phyloP scores from a whole-genome alignment of 1,140 invertebrate species.

The Drosophila repleta region DNA sequence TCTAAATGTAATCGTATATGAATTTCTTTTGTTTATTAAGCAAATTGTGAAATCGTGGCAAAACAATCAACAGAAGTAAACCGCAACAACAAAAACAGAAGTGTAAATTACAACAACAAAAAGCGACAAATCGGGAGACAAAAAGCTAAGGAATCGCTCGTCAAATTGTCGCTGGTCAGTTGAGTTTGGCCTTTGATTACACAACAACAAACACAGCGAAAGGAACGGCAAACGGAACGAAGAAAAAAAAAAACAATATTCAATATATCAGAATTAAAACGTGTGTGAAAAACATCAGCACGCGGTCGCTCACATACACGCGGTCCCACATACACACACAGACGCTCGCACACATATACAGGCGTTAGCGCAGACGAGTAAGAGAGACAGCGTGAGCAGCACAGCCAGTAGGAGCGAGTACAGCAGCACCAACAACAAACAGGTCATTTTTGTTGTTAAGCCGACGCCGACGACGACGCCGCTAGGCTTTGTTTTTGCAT shows the following conservation, averaged over 20 bases:
- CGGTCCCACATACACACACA: background rate
- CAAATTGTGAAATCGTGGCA: conserved; percentile 50
- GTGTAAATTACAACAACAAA: conserved; percentile 25
- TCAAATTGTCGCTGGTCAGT: conserved; percentile 47
- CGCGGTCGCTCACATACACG: conserved; percentile 37
- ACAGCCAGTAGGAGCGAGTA: conserved; percentile 17
- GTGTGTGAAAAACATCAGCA: conserved; percentile 50
- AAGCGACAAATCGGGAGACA: conserved; percentile 7
- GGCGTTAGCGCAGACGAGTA: conserved; percentile 3
- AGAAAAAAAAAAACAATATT: conserved; percentile 31
- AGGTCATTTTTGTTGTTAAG: conserved; percentile 31
- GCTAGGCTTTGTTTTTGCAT: conserved; percentile 3
- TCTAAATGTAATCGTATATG: conserved; percentile 31
- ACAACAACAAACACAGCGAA: conserved; percentile 26
- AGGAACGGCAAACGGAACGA: conserved; percentile 5
- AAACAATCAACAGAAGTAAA: conserved; percentile 31
- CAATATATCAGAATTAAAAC: conserved; percentile 37
- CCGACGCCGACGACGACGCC: background rate
- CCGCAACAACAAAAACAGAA: conserved; percentile 14
- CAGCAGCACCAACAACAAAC: conserved; percentile 42
- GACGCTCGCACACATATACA: conserved; percentile 6
- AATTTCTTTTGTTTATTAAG: conserved; percentile 53
- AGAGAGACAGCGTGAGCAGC: conserved; percentile 6
- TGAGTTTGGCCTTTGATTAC: conserved; percentile 28
- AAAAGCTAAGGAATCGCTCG: conserved; percentile 14